Conservation (phyloP, 2,113 vertebrate genomes). For the Loxodonta africana region DNA sequence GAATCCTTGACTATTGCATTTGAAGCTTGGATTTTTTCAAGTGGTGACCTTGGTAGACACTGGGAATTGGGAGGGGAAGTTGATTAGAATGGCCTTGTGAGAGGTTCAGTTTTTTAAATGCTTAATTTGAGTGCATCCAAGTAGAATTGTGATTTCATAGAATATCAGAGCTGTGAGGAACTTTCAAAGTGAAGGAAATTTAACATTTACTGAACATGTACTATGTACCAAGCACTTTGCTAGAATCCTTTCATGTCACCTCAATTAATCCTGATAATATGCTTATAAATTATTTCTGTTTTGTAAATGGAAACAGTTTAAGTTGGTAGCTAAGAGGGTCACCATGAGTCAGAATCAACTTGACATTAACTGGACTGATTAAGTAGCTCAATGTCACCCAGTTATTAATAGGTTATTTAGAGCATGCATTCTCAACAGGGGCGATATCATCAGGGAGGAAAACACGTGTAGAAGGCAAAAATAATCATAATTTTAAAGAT, state of each 20-base stretch:
- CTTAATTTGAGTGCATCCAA: not conserved
- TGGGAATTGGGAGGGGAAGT: not conserved
- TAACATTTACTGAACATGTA: not conserved
- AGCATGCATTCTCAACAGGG: not conserved
- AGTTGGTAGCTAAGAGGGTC: not conserved
- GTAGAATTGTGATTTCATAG: conserved; percentile 21
- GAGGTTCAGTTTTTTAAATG: conserved; percentile 35
- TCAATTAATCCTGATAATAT: not conserved
- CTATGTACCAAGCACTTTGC: conserved; percentile 1
- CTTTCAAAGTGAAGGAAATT: conserved; percentile 26
- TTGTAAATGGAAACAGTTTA: conserved; percentile 39
- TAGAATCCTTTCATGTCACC: not conserved
- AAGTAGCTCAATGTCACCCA: conserved; percentile 7
- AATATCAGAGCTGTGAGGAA: not conserved
- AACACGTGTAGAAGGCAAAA: not conserved
- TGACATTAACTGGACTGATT: not conserved
- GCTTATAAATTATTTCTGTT: conserved; percentile 52
- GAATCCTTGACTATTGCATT: no score
- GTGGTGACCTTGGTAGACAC: no score
- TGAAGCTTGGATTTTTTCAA: no score
- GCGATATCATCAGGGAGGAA: not conserved
- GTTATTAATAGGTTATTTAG: not conserved
- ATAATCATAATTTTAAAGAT: not conserved
- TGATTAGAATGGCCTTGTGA: not conserved
- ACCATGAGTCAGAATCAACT: not conserved